These are phyloP conservation scores for Operophtera brumata DNA, from an alignment of 2,888 invertebrate species.

Conservation along the genomic window DNA sequence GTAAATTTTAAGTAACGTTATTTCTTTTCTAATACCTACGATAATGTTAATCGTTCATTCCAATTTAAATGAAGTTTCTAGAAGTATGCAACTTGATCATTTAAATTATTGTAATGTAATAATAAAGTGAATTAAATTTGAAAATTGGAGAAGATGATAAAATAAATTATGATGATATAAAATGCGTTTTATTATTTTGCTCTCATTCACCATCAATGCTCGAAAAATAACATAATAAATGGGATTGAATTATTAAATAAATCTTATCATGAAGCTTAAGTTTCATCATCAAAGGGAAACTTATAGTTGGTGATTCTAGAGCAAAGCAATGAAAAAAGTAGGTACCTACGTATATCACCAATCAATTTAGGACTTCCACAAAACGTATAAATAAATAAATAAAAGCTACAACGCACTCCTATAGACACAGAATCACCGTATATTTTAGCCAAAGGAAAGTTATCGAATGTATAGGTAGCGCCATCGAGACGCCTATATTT, in stretches of 20 bases:
- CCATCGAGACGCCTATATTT: constrained; percentile 70
- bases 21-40: constrained; percentile 70
- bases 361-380: too few relatives aligned
- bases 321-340: too few relatives aligned
- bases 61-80: constrained; percentile 78
- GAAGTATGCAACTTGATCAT: constrained; percentile 76
- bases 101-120: constrained; percentile 80
- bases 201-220: neutral
- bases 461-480: constrained; percentile 56
- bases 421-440: constrained; percentile 18
- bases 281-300: too few relatives aligned
- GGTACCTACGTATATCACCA: too few relatives aligned
- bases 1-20: constrained; percentile 74
- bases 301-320: too few relatives aligned
- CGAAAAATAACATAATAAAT: neutral
- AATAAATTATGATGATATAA: constrained; percentile 76
- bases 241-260: too few relatives aligned
- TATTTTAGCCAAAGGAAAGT: constrained; percentile 30
- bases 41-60: constrained; percentile 80
- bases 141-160: constrained; percentile 79
- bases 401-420: neutral
- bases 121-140: constrained; percentile 78
- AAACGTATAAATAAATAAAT: too few relatives aligned
- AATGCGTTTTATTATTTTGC: constrained; percentile 47
- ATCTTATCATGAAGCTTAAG: too few relatives aligned